Evolutionary conservation across 1,140 invertebrate species (phyloP).

Genomic region (Branchinecta lynchi): DNA sequence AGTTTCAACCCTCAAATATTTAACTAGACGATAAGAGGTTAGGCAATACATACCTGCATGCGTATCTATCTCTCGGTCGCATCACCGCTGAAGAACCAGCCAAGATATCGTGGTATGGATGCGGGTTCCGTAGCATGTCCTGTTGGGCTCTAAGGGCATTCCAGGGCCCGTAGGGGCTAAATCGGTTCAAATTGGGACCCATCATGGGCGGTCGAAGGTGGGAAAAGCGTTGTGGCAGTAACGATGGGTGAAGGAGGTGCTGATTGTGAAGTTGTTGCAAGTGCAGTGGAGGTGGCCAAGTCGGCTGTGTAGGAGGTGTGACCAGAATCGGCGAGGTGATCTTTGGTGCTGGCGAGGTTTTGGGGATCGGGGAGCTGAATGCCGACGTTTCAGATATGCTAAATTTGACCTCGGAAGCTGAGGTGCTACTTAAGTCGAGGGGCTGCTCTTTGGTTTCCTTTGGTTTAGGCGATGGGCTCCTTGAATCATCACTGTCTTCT

Average conservation of each 20-base stretch:
- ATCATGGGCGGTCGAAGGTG: not conserved
- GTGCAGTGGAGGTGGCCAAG: conserved; percentile 22
- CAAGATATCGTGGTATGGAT: not conserved
- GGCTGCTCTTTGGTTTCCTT: conserved; percentile 12
- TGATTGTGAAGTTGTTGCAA: conserved; percentile 23
- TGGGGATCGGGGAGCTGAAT: not conserved
- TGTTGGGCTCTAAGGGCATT: not conserved
- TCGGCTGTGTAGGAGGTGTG: not conserved
- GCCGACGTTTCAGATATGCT: not conserved
- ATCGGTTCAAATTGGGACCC: not conserved
- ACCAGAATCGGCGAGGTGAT: not conserved
- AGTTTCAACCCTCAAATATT: too few relatives aligned
- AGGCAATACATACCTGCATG: not conserved
- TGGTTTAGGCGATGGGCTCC: conserved; percentile 10
- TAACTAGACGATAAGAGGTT: not conserved
- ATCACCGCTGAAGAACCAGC: not conserved
- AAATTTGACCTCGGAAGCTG: not conserved
- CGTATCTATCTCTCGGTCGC: not conserved
- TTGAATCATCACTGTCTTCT: conserved; percentile 13
- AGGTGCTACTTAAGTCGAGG: conserved; percentile 11
- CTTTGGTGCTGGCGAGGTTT: not conserved
- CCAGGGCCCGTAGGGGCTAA: not conserved
- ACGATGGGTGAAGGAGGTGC: conserved; percentile 16
- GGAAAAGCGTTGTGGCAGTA: not conserved
- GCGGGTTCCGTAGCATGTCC: not conserved